Evolutionary conservation across 2,113 vertebrate species (phyloP).

Genomic region (Larimichthys polyactis): DNA sequence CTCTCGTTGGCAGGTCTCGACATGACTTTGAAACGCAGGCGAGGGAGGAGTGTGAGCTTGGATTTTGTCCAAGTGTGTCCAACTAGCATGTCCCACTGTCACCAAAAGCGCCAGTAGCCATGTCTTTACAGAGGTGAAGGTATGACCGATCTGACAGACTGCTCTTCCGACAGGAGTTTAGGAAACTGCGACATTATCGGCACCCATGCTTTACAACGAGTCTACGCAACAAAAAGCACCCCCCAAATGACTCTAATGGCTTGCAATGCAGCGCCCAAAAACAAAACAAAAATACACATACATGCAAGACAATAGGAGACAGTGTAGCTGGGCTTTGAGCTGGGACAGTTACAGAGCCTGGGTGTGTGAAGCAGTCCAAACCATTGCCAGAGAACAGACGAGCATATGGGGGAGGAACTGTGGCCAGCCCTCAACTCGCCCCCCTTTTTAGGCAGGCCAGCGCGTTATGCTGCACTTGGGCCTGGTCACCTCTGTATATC

Average conservation of each 20-base stretch:
- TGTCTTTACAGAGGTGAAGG: constrained; percentile 91
- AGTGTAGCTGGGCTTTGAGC: constrained; percentile 82
- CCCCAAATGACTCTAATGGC: constrained; percentile 65
- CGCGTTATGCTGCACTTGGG: constrained; percentile 89
- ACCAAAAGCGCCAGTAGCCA: constrained; percentile 83
- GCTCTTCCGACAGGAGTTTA: constrained; percentile 88
- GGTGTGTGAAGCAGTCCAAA: constrained; percentile 88
- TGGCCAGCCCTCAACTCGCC: constrained; percentile 87
- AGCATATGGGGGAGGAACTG: constrained; percentile 75
- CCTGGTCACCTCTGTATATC: constrained; percentile 97
- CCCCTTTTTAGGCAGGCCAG: constrained; percentile 96
- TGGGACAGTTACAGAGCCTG: constrained; percentile 87
- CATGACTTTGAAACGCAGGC: constrained; percentile 99
- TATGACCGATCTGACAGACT: constrained; percentile 89
- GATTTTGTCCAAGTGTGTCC: constrained; percentile 85
- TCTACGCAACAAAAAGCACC: constrained; percentile 66
- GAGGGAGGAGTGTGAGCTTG: constrained; percentile 94
- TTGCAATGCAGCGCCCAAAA: constrained; percentile 84
- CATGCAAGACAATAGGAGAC: constrained; percentile 91
- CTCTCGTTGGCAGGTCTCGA: constrained; percentile 99
- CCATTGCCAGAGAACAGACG: constrained; percentile 90
- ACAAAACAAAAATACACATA: constrained; percentile 56
- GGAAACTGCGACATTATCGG: constrained; percentile 67
- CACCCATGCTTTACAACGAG: constrained; percentile 78
- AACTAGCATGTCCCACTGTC: constrained; percentile 89